A percentile compares a stretch with the other conserved stretches of the same genome.
phyloP scores from a whole-genome alignment of 2,888 invertebrate species.

The Yponomeuta malinellus region DNA sequence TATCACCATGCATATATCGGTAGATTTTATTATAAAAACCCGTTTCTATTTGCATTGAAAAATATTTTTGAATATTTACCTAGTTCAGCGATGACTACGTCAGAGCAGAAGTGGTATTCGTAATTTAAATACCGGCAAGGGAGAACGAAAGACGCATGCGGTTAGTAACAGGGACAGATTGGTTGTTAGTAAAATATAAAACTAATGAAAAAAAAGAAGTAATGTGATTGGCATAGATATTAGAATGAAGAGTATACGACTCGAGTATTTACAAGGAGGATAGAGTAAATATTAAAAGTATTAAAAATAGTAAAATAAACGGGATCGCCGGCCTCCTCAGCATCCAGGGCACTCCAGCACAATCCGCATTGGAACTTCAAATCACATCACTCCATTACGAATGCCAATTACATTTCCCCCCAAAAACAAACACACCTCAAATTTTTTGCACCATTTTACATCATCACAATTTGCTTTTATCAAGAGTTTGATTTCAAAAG shows the following conservation, averaged over 20 bases:
- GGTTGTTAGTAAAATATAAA: constrained; percentile 3
- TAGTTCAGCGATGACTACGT: background rate
- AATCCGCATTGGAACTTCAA: constrained; percentile 53
- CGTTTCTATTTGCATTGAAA: constrained; percentile 6
- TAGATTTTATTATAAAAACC: constrained; percentile 5
- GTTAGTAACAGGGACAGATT: constrained; percentile 43
- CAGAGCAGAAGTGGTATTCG: background rate
- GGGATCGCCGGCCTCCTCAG: constrained; percentile 49
- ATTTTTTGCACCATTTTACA: constrained; percentile 30
- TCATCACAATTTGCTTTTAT: constrained; percentile 24
- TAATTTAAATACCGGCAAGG: background rate
- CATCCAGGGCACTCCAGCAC: constrained; percentile 43
- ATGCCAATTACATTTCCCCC: constrained; percentile 72
- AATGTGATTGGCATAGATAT: constrained; percentile 72
- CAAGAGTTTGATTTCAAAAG: constrained; percentile 35
- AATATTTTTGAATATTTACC: background rate
- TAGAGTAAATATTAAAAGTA: constrained; percentile 25
- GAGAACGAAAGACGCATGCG: constrained; percentile 36
- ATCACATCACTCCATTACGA: constrained; percentile 58
- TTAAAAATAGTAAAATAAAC: constrained; percentile 34
- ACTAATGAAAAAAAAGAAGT: constrained; percentile 35
- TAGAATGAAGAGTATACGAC: constrained; percentile 29
- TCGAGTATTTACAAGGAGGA: constrained; percentile 57
- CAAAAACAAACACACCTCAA: constrained; percentile 33
- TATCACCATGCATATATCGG: constrained; percentile 4